Percentiles rank a stretch among this genome's conserved stretches.
Evolutionary conservation across 2,888 invertebrate genomes (phyloP).

Genomic region (Habrosyne pyritoides): DNA sequence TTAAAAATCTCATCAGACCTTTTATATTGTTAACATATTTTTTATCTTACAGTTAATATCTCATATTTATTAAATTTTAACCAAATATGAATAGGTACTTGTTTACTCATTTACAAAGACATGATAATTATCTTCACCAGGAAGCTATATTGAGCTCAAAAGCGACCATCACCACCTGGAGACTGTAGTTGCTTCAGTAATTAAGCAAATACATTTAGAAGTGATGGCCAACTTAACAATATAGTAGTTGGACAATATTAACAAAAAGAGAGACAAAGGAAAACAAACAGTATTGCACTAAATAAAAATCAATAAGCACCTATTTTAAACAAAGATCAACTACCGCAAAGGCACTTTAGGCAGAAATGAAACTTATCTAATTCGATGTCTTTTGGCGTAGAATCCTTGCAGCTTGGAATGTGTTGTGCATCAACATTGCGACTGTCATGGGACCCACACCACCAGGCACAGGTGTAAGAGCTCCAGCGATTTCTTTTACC

Average conservation of each 20-base stretch:
- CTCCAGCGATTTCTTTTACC: slow-evolving; percentile 91
- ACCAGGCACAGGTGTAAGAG: slow-evolving; percentile 95
- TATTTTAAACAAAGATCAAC: not conserved
- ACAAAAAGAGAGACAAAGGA: not conserved
- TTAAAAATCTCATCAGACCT: no score
- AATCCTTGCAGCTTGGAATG: slow-evolving; percentile 88
- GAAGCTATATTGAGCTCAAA: not conserved
- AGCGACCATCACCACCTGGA: not conserved
- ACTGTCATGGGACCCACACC: slow-evolving; percentile 98
- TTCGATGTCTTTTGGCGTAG: slow-evolving; percentile 42
- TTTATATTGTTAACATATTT: no score
- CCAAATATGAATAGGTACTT: not conserved
- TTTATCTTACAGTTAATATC: no score
- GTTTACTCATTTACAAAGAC: no score
- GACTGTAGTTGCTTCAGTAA: not conserved
- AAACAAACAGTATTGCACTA: slow-evolving; percentile 1
- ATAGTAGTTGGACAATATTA: not conserved
- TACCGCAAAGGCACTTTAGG: not conserved
- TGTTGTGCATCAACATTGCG: slow-evolving; percentile 96
- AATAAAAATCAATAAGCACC: not conserved
- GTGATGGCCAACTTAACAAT: no score
- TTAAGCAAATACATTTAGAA: not conserved
- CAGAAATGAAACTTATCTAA: slow-evolving; percentile 24
- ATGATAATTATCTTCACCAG: not conserved
- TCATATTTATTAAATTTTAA: no score